A percentile compares a stretch with the other conserved stretches of the same genome.
phyloP scores from a whole-genome alignment of 2,113 vertebrate genomes.

The Cygnus buccinator region DNA sequence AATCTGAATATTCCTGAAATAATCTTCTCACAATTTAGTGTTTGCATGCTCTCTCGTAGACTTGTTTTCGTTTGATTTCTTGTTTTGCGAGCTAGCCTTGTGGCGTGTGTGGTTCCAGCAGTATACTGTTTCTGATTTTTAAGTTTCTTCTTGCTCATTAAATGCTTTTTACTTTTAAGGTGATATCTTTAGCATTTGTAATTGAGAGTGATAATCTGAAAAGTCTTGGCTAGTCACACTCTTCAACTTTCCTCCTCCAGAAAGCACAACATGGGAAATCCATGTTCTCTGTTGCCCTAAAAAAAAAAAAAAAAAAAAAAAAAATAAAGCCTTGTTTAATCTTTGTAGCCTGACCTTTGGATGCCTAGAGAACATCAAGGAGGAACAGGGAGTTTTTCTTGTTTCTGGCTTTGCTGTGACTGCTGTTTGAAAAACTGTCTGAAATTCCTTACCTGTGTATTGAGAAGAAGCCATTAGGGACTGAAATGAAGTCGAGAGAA shows the following conservation, averaged over 20 bases:
- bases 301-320: not conserved
- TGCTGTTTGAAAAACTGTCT: constrained; percentile 1
- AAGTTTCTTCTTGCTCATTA: not conserved
- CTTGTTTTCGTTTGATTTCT: not conserved
- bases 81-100: not conserved
- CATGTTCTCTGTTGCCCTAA: not conserved
- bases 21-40: not conserved
- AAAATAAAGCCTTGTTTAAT: not conserved
- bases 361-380: not conserved
- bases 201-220: constrained; percentile 56
- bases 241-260: constrained; percentile 20
- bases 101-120: not conserved
- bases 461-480: not conserved
- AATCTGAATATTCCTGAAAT: not conserved
- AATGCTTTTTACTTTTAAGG: constrained; percentile 57
- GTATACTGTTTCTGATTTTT: not conserved
- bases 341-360: not conserved
- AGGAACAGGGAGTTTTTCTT: not conserved
- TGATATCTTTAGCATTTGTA: constrained; percentile 22
- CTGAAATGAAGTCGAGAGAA: not conserved
- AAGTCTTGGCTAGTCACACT: constrained; percentile 51
- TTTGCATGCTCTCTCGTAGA: not conserved
- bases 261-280: not conserved
- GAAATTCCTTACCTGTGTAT: constrained; percentile 27
- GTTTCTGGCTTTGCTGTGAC: constrained; percentile 9